Evolutionary conservation across 64 coral and sea anemone genomes (phyloP).

Genomic region (Montipora capricornis): DNA sequence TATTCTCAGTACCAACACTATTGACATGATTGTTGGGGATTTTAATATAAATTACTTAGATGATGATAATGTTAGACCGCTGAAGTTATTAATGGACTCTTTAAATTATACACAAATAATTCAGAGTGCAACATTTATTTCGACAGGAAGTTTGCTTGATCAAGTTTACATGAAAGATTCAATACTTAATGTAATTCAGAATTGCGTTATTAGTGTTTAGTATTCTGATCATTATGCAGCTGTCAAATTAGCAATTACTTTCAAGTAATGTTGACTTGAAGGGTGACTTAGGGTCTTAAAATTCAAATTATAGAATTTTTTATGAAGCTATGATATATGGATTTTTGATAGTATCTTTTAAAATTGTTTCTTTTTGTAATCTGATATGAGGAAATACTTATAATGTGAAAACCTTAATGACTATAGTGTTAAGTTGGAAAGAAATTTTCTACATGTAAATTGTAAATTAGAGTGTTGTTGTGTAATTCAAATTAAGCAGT

Average conservation of each 20-base stretch:
- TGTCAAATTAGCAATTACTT: not conserved
- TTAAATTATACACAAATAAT: slow-evolving; percentile 14
- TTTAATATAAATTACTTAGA: slow-evolving; percentile 28
- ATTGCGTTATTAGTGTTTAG: not conserved
- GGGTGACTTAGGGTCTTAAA: too few species aligned
- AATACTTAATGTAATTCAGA: not conserved
- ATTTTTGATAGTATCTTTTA: too few species aligned
- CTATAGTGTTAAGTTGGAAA: too few species aligned
- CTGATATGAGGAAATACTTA: too few species aligned
- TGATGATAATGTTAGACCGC: not conserved
- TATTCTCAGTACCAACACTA: not conserved
- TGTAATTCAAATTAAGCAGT: too few species aligned
- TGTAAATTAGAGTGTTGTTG: too few species aligned
- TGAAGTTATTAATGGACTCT: not conserved
- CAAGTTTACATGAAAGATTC: slow-evolving; percentile 4
- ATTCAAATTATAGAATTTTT: too few species aligned
- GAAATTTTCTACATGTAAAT: too few species aligned
- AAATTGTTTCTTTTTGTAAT: too few species aligned
- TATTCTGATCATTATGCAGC: slow-evolving; percentile 43
- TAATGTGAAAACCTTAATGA: too few species aligned
- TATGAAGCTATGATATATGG: too few species aligned
- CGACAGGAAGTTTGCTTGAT: slow-evolving; percentile 23
- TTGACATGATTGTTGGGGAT: slow-evolving; percentile 34
- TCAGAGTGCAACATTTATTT: slow-evolving; percentile 35
- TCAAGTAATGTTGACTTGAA: not conserved